Percentiles rank a stretch among this genome's conserved stretches.
These are phyloP conservation scores for Trichosurus vulpecula DNA, from an alignment of 2,797 vertebrate species.

Conservation along the genomic window DNA sequence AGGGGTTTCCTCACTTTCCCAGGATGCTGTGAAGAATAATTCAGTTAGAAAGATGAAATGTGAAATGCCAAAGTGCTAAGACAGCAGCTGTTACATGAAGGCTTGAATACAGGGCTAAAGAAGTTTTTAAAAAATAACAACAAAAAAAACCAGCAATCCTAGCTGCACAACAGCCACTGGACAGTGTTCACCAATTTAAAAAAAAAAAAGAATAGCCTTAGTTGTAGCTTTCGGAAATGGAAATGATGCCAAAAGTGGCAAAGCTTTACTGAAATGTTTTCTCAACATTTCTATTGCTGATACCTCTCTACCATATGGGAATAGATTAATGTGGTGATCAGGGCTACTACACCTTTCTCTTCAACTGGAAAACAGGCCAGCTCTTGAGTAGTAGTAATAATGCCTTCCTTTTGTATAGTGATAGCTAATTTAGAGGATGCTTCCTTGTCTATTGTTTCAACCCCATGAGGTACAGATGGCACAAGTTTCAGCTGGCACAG, in stretches of 20 bases:
- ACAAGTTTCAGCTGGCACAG: neutral
- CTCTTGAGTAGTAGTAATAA: neutral
- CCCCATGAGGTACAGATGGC: neutral
- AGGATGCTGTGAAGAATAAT: slow-evolving; percentile 45
- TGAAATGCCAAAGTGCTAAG: neutral
- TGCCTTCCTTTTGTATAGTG: neutral
- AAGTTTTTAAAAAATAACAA: neutral
- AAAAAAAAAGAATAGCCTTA: neutral
- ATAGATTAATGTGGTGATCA: neutral
- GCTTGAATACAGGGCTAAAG: neutral
- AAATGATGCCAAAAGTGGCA: fast-evolving
- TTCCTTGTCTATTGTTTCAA: neutral
- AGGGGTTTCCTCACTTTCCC: neutral
- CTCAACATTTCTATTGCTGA: neutral
- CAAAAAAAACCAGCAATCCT: neutral
- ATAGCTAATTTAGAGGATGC: neutral
- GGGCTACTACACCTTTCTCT: neutral
- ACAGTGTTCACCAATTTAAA: too few relatives aligned
- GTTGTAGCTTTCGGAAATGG: neutral
- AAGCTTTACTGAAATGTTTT: neutral
- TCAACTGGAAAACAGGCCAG: neutral
- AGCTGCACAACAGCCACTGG: neutral
- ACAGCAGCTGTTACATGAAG: neutral
- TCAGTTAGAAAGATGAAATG: slow-evolving; percentile 42
- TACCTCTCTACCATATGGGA: neutral